phyloP scores from a whole-genome alignment of 2,113 vertebrate species.

The Paratilapia polleni region DNA sequence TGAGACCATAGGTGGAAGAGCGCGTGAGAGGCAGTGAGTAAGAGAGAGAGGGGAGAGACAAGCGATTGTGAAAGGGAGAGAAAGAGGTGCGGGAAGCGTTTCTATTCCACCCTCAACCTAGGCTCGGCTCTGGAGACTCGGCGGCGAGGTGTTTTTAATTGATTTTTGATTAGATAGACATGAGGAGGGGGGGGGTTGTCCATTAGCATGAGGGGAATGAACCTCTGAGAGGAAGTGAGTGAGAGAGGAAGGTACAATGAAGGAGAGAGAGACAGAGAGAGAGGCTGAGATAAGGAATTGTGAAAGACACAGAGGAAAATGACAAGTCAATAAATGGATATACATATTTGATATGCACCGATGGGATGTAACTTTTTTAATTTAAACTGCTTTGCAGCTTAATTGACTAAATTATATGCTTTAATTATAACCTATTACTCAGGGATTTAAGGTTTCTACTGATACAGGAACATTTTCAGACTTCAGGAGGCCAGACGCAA shows the following conservation, averaged over 20 bases:
- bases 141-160: conserved; percentile 88
- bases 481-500: background rate
- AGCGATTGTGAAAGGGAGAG: conserved; percentile 44
- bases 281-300: conserved; percentile 36
- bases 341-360: conserved; percentile 62
- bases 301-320: conserved; percentile 52
- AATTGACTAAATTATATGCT: conserved; percentile 70
- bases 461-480: conserved; percentile 41
- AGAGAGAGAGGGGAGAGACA: conserved; percentile 17
- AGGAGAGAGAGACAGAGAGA: conserved; percentile 43
- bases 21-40: conserved; percentile 50
- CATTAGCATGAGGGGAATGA: conserved; percentile 84
- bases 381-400: conserved; percentile 56
- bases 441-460: conserved; percentile 44
- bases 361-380: conserved; percentile 55
- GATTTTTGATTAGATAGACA: conserved; percentile 87
- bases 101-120: conserved; percentile 79
- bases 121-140: conserved; percentile 79
- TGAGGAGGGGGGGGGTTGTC: conserved; percentile 64
- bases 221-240: conserved; percentile 70
- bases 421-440: conserved; percentile 68
- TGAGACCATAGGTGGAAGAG: conserved; percentile 59
- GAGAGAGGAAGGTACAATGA: conserved; percentile 57
- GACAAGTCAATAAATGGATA: conserved; percentile 68
- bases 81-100: conserved; percentile 78